Conservation (phyloP, 2,113 vertebrate species). For the Takifugu bimaculatus region DNA sequence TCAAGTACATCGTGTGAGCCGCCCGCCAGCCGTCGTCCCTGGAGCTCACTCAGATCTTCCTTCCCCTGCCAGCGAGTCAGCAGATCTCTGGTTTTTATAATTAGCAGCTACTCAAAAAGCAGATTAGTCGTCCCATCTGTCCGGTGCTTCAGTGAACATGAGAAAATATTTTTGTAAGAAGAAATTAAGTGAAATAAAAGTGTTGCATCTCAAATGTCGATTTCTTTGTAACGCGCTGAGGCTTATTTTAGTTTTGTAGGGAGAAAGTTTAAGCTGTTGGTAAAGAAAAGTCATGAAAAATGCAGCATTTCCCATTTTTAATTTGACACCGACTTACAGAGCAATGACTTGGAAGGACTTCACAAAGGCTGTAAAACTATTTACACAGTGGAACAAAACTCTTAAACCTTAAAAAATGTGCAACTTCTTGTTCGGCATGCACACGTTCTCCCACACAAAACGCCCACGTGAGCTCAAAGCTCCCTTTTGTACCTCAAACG, state of each 20-base stretch:
- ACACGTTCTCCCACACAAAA: slow-evolving; percentile 67
- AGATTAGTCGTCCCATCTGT: background rate
- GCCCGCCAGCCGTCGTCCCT: background rate
- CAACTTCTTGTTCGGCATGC: slow-evolving; percentile 86
- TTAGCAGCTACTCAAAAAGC: background rate
- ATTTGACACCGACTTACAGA: slow-evolving; percentile 78
- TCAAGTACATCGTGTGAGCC: slow-evolving; percentile 86
- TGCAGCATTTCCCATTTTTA: slow-evolving; percentile 44
- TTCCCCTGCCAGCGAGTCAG: slow-evolving; percentile 17
- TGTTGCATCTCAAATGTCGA: slow-evolving; percentile 42
- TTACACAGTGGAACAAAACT: slow-evolving; percentile 84
- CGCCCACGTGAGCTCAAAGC: slow-evolving; percentile 60
- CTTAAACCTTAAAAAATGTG: slow-evolving; percentile 83
- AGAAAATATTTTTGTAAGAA: slow-evolving; percentile 45
- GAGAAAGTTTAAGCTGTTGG: too few relatives aligned
- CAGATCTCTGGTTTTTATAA: slow-evolving; percentile 6
- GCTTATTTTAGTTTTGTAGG: too few relatives aligned
- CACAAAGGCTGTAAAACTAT: slow-evolving; percentile 91
- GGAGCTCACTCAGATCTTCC: background rate
- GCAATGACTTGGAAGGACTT: slow-evolving; percentile 81
- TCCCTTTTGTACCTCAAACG: slow-evolving; percentile 71
- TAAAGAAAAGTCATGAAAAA: background rate
- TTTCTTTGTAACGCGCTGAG: background rate
- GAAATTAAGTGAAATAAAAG: slow-evolving; percentile 41
- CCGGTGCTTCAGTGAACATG: slow-evolving; percentile 13